Percentiles rank a stretch among this genome's conserved stretches.
Evolutionary conservation across 1,140 invertebrate species (phyloP).

Genomic region (Papilio dardanus): DNA sequence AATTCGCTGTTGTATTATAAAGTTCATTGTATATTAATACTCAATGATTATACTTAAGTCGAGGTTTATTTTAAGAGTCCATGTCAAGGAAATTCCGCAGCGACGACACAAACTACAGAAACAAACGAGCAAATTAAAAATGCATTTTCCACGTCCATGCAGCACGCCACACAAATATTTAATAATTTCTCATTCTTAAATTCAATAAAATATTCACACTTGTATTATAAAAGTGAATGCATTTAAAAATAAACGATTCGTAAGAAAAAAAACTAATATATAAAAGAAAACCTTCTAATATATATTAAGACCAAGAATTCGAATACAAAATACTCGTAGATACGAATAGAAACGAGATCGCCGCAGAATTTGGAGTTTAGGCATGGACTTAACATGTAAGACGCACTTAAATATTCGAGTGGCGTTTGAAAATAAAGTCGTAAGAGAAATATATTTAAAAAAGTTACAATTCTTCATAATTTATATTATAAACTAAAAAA

Average conservation of each 20-base stretch:
- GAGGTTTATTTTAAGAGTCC: background rate
- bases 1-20: background rate
- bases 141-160: background rate
- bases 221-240: background rate
- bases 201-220: background rate
- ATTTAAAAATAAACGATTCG: too few species aligned
- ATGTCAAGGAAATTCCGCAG: background rate
- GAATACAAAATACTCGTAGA: too few species aligned
- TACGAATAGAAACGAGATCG: too few species aligned
- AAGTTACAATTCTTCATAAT: too few species aligned
- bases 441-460: too few species aligned
- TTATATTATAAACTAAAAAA: background rate
- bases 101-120: background rate
- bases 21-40: background rate
- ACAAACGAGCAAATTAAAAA: constrained; percentile 5
- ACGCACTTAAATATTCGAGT: too few species aligned
- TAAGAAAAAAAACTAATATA: too few species aligned
- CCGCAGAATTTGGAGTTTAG: too few species aligned
- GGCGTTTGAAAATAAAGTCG: too few species aligned
- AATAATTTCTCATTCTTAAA: constrained; percentile 13
- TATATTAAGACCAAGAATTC: too few species aligned
- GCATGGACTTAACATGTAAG: too few species aligned
- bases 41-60: background rate
- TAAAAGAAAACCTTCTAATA: too few species aligned
- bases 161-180: background rate